Base-by-base conservation (phyloP, 2,888 invertebrate genomes). In the Bombylius discolor region DNA sequence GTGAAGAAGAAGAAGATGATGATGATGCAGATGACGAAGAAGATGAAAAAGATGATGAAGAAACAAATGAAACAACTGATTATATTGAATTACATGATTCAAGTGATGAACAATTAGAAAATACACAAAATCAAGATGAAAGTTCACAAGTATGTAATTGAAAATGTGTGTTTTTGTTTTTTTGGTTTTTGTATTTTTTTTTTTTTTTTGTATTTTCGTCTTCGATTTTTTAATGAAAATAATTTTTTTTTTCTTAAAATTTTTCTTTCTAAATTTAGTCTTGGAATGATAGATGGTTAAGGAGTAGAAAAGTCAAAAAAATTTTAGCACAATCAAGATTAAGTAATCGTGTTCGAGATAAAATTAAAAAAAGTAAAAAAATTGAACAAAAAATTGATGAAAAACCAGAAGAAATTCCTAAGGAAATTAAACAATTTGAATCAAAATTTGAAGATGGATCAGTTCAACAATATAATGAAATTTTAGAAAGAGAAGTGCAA, bases 241-340 rank as follows among this genome's bases (percentile, higher is more conserved):
- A 11, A 5, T 42, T 42, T 42, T 11, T 11, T 42, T 42, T 11
- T 5, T n/a, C 11, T 7, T 39, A 34, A 34, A 6, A 33, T 54
- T 49, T 54, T 49, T 12, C 31, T 45, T 23, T 47, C 33, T 49
- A 32, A 8, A 11, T 23, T 36, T 31, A 50, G 45, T 80, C 81
- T 0, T 82, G 82, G 82, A 80, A 79, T 64, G 76, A 78, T 48
- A 72, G 82, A 49, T 82, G 81, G 66, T 68, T 82, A 49, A 78
- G 74, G 12, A 82, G 82, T 60, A 77, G 72, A 13, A 81, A 81
- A 68, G 82, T 82, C 0, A 80, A 77, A 64, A 78, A 70, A 62
- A 80, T 82, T 3, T 65, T 82, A 23, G 76, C 74, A 0, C 76
- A 78, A 1, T 76, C 82, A 0, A 78, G 78, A 49, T 73, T 82